Base-by-base conservation (phyloP, 2,113 vertebrate species). In the Muntiacus reevesi region DNA sequence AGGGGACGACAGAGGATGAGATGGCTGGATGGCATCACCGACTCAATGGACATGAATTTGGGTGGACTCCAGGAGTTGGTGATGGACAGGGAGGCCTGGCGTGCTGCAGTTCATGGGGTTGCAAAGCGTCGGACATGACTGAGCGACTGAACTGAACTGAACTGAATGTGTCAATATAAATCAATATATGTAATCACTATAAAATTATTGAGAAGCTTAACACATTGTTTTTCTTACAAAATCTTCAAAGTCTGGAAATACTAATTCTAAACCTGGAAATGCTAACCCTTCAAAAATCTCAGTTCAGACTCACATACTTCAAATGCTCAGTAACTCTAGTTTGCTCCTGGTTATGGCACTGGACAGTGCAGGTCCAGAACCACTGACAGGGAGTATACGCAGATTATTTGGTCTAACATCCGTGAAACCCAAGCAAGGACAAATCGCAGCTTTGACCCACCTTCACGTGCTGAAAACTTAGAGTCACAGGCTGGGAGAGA, bases 381-480 rank as follows among this genome's bases (percentile, higher is more conserved):
- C 16, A 3, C 28, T 14, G 27, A 30, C 13, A 43, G 40, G 10
- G 52, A 87, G 17, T 2, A 15, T 7, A 3, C 25, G 6, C 19
- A 19, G 21, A 8, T 27, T 25, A 2, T 55, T 36, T 6, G 15
- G 11, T 47, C 36, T 47, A 11, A 27, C 7, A 4, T 30, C 14
- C 27, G 5, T 12, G 33, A 90, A n/a, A 43, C 0, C 17, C 2
- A 25, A 62, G 74, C 6, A 50, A 50, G 52, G 16, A 54, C 64
- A 40, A 4, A 60, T 11, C 3, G 17, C 21, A n/a, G 27, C 6
- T 33, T 6, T 40, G n/a, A 95, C 97, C 33, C 62, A 98, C 97
- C 97, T 97, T 43, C 28, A 89, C 0, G 1, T 97, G 87, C 55
- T 74, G 91, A 28, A 98, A 96, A 33, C 11, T 74, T 85, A 98